Base-by-base conservation (phyloP, 1,140 invertebrate species). In the Nixonia krombeini region DNA sequence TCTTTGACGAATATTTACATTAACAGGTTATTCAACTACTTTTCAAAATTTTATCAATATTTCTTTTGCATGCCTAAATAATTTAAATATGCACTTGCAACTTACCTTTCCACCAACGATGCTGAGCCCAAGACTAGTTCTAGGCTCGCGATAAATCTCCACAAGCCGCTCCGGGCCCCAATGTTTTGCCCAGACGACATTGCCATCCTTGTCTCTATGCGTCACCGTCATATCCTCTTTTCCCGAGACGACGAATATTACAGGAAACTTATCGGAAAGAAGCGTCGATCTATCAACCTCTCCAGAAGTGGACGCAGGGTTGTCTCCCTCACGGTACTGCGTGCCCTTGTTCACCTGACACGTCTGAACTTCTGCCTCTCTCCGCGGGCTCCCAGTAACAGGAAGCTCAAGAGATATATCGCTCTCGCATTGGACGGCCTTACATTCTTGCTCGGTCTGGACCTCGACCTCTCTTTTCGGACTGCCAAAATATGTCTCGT, bases 21-120 rank as follows among this genome's bases (percentile, higher is more conserved):
- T n/a, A n/a, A n/a, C n/a, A n/a, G n/a, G n/a, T n/a, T n/a, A n/a
- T n/a, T n/a, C n/a, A n/a, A n/a, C n/a, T n/a, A n/a, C n/a, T n/a
- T n/a, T n/a, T n/a, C n/a, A n/a, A n/a, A n/a, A n/a, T n/a, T n/a
- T n/a, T n/a, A n/a, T n/a, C n/a, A n/a, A n/a, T n/a, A n/a, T n/a
- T n/a, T n/a, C n/a, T n/a, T n/a, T n/a, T n/a, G n/a, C n/a, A n/a
- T n/a, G n/a, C n/a, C n/a, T n/a, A n/a, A n/a, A n/a, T n/a, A n/a
- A n/a, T n/a, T n/a, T n/a, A n/a, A n/a, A n/a, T n/a, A n/a, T n/a
- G n/a, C n/a, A n/a, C n/a, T n/a, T n/a, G n/a, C 31, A 58, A 42
- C 52, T 69, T 74, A 96, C 94, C 88, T 96, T 96, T 66, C 96
- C 96, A 47, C 97, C 96, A 38, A 99, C 96, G 73, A 99, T 99